Evolutionary conservation across 2,113 vertebrate species (phyloP).

Genomic region (Myodes glareolus): DNA sequence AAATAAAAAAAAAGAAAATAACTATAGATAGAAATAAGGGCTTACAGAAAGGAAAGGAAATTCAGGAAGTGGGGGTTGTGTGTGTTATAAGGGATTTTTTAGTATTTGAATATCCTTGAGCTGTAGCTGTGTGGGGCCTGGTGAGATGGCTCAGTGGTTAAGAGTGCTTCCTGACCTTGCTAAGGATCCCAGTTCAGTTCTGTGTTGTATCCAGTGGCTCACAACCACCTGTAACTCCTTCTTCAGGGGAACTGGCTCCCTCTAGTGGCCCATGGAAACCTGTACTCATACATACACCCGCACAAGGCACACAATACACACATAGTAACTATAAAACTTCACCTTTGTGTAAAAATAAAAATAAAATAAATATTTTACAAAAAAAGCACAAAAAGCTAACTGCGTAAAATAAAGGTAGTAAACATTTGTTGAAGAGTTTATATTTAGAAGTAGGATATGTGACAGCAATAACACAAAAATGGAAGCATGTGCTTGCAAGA

Average conservation of each 20-base stretch:
- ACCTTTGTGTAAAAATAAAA: neutral
- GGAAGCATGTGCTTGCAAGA: neutral
- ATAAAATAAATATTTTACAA: neutral
- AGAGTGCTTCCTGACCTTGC: neutral
- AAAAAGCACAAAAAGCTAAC: neutral
- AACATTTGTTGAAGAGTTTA: neutral
- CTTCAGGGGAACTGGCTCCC: neutral
- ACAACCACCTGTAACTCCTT: neutral
- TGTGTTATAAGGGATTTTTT: neutral
- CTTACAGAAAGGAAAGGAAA: neutral
- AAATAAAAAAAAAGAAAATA: conserved; percentile 39
- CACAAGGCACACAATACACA: neutral
- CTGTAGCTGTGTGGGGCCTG: neutral
- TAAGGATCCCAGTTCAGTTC: neutral
- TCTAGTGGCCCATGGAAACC: neutral
- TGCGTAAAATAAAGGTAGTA: neutral
- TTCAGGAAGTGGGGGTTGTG: neutral
- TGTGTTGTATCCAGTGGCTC: neutral
- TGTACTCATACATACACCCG: neutral
- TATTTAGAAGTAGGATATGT: conserved; percentile 11
- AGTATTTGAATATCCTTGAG: conserved; percentile 30
- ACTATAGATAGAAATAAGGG: neutral
- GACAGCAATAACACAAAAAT: neutral
- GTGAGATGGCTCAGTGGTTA: neutral
- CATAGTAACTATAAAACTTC: neutral